A percentile compares a stretch with the other conserved stretches of the same genome.
Conservation (phyloP, 1,140 invertebrate genomes). For the Aporrectodea caliginosa region DNA sequence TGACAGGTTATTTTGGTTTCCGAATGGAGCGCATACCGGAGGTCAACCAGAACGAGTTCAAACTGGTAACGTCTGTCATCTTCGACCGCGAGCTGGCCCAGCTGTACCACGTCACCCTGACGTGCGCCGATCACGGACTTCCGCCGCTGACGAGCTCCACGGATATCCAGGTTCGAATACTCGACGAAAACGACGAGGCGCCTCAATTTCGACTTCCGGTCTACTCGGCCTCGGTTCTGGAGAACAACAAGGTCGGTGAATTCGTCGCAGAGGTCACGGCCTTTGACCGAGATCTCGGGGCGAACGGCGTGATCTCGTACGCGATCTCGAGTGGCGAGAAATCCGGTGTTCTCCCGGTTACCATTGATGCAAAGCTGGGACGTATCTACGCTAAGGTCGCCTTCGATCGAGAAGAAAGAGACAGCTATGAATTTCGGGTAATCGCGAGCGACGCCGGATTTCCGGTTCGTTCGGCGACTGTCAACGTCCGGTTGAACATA, state of each 20-base stretch:
- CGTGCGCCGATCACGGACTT: conserved; percentile 23
- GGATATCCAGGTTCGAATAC: conserved; percentile 2
- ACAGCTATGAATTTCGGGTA: conserved; percentile 10
- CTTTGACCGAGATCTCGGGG: not conserved
- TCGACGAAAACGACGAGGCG: conserved; percentile 28
- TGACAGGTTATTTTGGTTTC: not conserved
- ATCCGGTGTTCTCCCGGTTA: not conserved
- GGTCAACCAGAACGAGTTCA: conserved; percentile 14
- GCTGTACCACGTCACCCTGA: conserved; percentile 5
- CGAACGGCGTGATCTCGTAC: not conserved
- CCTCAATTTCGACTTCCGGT: not conserved
- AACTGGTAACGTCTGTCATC: conserved; percentile 21
- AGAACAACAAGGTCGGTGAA: conserved; percentile 76
- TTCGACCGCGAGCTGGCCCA: conserved; percentile 21
- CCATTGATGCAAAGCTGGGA: not conserved
- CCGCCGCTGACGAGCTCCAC: conserved; percentile 8
- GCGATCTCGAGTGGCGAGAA: not conserved
- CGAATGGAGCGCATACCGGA: not conserved
- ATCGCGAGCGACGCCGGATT: conserved; percentile 22
- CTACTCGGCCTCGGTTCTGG: conserved; percentile 58
- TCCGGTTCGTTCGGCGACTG: conserved; percentile 13
- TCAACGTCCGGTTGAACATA: not conserved
- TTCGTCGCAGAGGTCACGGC: conserved; percentile 63
- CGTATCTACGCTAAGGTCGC: conserved; percentile 4
- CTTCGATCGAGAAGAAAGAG: conserved; percentile 22